phyloP scores from a whole-genome alignment of 2,888 invertebrate species.

The Desoria tigrina region DNA sequence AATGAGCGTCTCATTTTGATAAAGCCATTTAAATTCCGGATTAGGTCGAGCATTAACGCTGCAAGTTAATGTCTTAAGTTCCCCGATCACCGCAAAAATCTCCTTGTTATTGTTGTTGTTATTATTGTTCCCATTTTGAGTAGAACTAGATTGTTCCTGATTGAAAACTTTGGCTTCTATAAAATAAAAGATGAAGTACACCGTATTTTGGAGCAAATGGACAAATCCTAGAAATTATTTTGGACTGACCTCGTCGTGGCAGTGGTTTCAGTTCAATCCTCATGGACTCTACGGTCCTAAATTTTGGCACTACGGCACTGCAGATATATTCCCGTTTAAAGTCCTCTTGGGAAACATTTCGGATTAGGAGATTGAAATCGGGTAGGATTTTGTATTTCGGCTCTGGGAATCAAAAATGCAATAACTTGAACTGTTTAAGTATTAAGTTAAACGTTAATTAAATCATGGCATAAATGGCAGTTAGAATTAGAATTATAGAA shows the following conservation, averaged over 20 bases:
- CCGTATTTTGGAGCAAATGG: too few species aligned
- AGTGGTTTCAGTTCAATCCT: not conserved
- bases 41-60: slow-evolving; percentile 14
- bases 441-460: too few species aligned
- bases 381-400: slow-evolving; percentile 12
- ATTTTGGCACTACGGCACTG: not conserved
- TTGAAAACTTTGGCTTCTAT: too few species aligned
- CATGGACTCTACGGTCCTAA: slow-evolving; percentile 7
- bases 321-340: slow-evolving; percentile 19
- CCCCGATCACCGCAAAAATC: slow-evolving; percentile 5
- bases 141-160: not conserved
- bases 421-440: too few species aligned
- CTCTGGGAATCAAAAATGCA: not conserved
- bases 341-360: slow-evolving; percentile 9
- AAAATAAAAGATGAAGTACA: too few species aligned
- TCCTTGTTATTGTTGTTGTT: not conserved
- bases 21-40: slow-evolving; percentile 16
- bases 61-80: slow-evolving; percentile 4
- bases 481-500: too few species aligned
- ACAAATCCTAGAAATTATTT: too few species aligned
- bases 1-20: slow-evolving; percentile 15
- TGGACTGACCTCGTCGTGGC: too few species aligned
- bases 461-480: too few species aligned
- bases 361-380: slow-evolving; percentile 11
- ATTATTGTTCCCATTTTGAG: too few species aligned